Conservation (phyloP, 2,113 vertebrate species). For the Myrmecophaga tridactyla region DNA sequence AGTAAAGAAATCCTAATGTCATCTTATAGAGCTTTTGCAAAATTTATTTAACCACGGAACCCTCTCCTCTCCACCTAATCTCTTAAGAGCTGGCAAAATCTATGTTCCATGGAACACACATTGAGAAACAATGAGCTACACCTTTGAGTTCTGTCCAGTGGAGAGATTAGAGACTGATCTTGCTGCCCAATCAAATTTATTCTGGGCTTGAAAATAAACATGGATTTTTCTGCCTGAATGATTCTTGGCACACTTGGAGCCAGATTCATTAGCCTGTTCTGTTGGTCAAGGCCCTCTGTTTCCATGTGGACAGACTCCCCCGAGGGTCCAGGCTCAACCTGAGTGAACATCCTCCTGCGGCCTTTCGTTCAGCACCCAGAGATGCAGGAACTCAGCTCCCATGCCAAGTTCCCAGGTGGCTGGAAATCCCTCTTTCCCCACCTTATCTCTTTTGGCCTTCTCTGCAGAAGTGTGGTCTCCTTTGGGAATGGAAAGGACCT, state of each 20-base stretch:
- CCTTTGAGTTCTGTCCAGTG: background rate
- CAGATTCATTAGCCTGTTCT: background rate
- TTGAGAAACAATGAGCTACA: background rate
- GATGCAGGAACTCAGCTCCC: background rate
- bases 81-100: background rate
- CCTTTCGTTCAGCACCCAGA: background rate
- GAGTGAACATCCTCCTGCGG: background rate
- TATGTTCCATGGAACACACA: accelerated
- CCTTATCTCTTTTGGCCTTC: background rate
- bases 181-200: background rate
- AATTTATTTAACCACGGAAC: background rate
- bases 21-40: background rate
- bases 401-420: background rate
- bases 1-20: background rate
- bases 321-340: background rate
- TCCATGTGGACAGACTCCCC: background rate
- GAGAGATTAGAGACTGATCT: background rate
- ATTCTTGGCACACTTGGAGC: background rate
- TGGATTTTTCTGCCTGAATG: background rate
- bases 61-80: background rate
- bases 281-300: background rate
- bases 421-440: background rate
- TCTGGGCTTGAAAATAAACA: constrained; percentile 9
- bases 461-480: background rate
- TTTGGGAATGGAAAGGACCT: background rate